Conservation (phyloP, 2,888 invertebrate species). For the Bombylius major region DNA sequence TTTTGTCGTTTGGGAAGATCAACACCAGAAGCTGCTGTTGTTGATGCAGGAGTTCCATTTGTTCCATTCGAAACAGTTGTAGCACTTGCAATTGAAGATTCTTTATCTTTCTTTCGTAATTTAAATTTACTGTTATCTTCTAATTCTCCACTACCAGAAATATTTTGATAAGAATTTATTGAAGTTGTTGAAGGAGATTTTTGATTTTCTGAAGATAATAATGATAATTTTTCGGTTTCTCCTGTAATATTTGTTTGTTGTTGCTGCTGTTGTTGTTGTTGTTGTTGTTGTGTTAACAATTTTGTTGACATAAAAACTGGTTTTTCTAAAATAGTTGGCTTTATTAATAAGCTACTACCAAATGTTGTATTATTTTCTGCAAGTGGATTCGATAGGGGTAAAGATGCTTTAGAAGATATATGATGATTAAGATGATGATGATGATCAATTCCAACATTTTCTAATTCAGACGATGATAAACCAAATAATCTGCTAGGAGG, state of each 20-base stretch:
- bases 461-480: constrained; percentile 6
- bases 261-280: neutral
- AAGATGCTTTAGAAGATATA: neutral
- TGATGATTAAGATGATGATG: neutral
- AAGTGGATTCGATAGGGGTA: constrained; percentile 25
- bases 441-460: neutral
- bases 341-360: constrained; percentile 28
- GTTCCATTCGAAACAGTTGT: neutral
- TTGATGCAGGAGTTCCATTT: neutral
- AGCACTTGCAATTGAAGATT: constrained; percentile 1
- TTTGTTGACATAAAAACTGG: constrained; percentile 19
- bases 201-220: constrained; percentile 1
- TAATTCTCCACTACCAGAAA: constrained; percentile 18
- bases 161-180: constrained; percentile 4
- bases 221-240: too few species aligned
- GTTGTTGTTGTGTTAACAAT: neutral
- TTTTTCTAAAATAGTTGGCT: constrained; percentile 31
- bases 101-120: constrained; percentile 13
- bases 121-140: constrained; percentile 18
- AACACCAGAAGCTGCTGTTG: constrained; percentile 22
- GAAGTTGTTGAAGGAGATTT: neutral
- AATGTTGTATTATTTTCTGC: constrained; percentile 32
- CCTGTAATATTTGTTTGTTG: constrained; percentile 10
- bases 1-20: constrained; percentile 56
- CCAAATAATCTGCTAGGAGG: constrained; percentile 5